Conservation (phyloP, 2,113 vertebrate species). For the Steatornis caripensis region DNA sequence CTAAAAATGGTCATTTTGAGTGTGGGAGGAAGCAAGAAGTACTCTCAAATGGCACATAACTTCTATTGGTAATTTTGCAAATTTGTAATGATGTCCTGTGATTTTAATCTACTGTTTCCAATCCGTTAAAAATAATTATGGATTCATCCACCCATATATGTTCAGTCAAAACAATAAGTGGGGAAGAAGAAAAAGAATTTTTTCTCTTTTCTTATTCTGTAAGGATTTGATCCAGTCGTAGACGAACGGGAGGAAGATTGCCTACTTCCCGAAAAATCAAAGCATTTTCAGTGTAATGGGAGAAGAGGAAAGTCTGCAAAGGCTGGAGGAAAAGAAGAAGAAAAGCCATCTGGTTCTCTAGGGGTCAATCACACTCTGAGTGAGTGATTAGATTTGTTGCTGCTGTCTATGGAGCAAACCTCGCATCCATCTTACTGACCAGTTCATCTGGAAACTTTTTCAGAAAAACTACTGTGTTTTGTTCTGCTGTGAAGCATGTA, state of each 20-base stretch:
- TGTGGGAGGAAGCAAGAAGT: background rate
- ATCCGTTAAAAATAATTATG: background rate
- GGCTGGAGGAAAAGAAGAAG: background rate
- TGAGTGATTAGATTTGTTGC: background rate
- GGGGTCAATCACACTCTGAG: background rate
- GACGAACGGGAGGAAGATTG: background rate
- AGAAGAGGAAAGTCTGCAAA: background rate
- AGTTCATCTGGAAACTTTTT: background rate
- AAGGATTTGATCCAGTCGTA: background rate
- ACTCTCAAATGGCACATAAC: background rate
- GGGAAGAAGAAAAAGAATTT: background rate
- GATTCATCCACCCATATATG: background rate
- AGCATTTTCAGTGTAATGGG: background rate
- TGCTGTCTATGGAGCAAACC: background rate
- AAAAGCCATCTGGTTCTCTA: background rate
- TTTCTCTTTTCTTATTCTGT: background rate
- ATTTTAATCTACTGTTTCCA: background rate
- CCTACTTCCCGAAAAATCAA: background rate
- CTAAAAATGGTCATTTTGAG: background rate
- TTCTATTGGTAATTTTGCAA: background rate
- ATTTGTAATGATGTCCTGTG: background rate
- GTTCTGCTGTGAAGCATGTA: background rate
- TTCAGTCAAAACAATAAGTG: background rate
- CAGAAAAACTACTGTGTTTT: background rate
- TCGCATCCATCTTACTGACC: background rate